Percentiles rank a stretch among this genome's conserved stretches.
Conservation (phyloP, 2,113 vertebrate species). For the Alces alces region DNA sequence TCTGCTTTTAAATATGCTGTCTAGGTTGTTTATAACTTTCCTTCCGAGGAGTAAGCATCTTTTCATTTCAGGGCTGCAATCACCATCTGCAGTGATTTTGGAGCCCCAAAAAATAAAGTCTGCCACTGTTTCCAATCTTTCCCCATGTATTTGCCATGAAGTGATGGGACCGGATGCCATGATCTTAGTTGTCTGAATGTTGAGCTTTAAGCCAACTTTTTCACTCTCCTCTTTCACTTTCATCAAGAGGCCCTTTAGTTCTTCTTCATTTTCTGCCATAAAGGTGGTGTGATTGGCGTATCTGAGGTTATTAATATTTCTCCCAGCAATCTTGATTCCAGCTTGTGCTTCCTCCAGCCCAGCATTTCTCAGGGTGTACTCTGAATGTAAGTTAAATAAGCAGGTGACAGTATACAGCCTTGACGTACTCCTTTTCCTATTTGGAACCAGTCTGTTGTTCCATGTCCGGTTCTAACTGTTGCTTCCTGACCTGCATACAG, state of each 20-base stretch:
- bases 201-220: background rate
- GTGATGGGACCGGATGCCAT: background rate
- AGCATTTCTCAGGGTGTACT: background rate
- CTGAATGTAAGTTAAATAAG: background rate
- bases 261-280: background rate
- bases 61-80: background rate
- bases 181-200: background rate
- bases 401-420: background rate
- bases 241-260: background rate
- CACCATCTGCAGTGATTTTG: background rate
- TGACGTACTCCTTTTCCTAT: background rate
- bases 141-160: background rate
- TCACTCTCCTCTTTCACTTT: background rate
- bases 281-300: background rate
- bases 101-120: background rate
- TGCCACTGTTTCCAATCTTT: background rate
- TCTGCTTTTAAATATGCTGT: background rate
- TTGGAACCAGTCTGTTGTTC: background rate
- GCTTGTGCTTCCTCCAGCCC: background rate
- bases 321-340: rapidly evolving
- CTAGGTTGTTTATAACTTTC: background rate
- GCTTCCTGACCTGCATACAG: background rate
- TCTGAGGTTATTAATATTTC: background rate
- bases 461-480: background rate
- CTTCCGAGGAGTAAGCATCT: background rate